These are phyloP conservation scores for Chymomyza amoena DNA, from an alignment of 2,888 invertebrate species.

Conservation along the genomic window DNA sequence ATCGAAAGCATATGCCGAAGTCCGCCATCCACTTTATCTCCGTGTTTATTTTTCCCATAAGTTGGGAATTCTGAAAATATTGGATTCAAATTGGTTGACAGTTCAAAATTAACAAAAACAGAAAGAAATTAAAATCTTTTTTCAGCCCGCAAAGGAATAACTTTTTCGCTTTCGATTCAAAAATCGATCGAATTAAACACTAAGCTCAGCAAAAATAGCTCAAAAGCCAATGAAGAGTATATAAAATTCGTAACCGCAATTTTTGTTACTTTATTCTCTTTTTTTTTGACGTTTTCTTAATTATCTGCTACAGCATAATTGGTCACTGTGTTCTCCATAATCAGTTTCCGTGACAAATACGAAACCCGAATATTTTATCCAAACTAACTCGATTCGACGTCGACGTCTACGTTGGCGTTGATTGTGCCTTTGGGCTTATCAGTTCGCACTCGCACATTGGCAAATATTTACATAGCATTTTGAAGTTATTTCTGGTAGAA, in stretches of 20 bases:
- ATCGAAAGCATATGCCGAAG: too few species aligned
- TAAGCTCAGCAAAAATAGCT: too few species aligned
- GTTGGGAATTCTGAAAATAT: too few species aligned
- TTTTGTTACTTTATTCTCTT: neutral
- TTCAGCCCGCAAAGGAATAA: too few species aligned
- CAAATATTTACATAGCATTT: slow-evolving; percentile 56
- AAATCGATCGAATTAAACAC: too few species aligned
- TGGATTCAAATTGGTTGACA: too few species aligned
- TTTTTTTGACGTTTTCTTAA: neutral
- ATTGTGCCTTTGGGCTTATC: neutral
- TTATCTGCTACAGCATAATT: neutral
- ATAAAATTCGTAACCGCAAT: neutral
- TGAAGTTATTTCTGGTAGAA: slow-evolving; percentile 19
- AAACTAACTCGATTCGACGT: neutral
- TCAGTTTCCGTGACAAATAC: neutral
- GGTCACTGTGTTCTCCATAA: neutral
- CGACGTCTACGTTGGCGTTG: neutral
- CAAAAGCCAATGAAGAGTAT: neutral
- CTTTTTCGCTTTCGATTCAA: too few species aligned
- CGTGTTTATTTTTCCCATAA: too few species aligned
- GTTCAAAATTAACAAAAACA: too few species aligned
- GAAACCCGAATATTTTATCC: neutral
- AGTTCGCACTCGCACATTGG: slow-evolving; percentile 42
- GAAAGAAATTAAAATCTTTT: too few species aligned
- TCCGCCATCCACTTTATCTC: too few species aligned